Base-by-base conservation (phyloP, 2,888 invertebrate species). In the Eupeodes luniger region DNA sequence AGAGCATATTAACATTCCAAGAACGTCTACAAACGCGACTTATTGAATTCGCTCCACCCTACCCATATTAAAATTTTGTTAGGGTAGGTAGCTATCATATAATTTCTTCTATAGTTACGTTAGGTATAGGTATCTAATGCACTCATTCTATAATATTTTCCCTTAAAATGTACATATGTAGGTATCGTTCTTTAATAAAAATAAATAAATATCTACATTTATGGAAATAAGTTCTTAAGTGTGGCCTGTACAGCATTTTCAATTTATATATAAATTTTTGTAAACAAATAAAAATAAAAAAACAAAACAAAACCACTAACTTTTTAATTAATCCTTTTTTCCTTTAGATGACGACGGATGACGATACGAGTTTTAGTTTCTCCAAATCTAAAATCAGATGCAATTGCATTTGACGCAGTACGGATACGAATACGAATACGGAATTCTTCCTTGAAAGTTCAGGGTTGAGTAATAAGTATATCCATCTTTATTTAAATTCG, bases 281-380 rank as follows among this genome's bases (percentile, higher is more conserved):
- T 69, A 59, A 27, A 40, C 40, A 12, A 66, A 57, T 53, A 74
- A 47, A 51, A 16, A 5, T 27, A 72, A 9, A 55, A 1, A 70
- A 64, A 57, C 1, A 77, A 66, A 19, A 44, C 66, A 64, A 70
- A 76, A 36, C 62, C 7, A 59, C 64, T 55, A 85, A 88, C 85
- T 85, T 85, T 81, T 69, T 69, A 88, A 75, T 85, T 84, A 81
- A 88, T 88, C 88, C 88, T 62, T 87, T 87, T 76, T 67, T 49
- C 5, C 19, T 5, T 19, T 59, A 10, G 16, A 9, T 27, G 77
- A 47, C 36, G 27, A 27, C 27, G 27, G 27, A 27, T 2, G 27
- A 27, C 27, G 27, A 27, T 27, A 27, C 2, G 27, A 2, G 27
- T 27, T 27, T 7, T 64, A 16, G 9, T 19, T 59, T 34, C 47